Base-by-base conservation (phyloP, 2,888 invertebrate genomes). In the Syritta pipiens region DNA sequence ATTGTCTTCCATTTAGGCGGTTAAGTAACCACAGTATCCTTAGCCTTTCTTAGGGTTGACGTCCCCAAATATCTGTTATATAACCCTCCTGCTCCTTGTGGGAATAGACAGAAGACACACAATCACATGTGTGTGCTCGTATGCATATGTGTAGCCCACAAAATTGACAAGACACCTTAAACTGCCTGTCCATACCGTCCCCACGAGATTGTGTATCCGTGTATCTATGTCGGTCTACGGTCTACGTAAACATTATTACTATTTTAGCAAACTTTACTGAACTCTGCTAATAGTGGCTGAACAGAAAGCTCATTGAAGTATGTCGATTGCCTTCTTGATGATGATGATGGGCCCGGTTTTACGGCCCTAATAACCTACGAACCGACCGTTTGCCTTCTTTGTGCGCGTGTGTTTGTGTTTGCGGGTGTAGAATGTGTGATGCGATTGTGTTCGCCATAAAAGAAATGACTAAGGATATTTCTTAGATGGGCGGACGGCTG, bases 241-340 rank as follows among this genome's bases (percentile, higher is more conserved):
- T n/a, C n/a, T 46, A 48, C 12, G 71, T 60, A 65, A 71, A 59
- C 71, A 71, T 71, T 71, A 71, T 77, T 60, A 77, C 59, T 65
- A 65, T 59, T 77, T 71, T 55, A 65, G 65, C 65, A 72, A 72
- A 77, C 77, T 77, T 62, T 53, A 68, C 68, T 68, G 60, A 75
- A 68, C 75, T 68, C 42, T 48, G 60, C 68, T 55, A 68, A 75
- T 75, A 68, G 63, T 63, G 42, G 42, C 48, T 65, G 62, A 69
- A 63, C 63, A 26, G 53, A 65, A 65, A 60, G 65, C 65, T 60
- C 71, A 71, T 77, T 72, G 77, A 77, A 77, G 77, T 71, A 72
- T 72, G 77, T 77, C 77, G 77, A 77, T 77, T 77, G 77, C 65
- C 71, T 77, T 77, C 77, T 77, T 77, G 71, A 77, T 77, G 71